phyloP scores from a whole-genome alignment of 1,140 invertebrate genomes.

The Pseudomyrmex dendroicus region DNA sequence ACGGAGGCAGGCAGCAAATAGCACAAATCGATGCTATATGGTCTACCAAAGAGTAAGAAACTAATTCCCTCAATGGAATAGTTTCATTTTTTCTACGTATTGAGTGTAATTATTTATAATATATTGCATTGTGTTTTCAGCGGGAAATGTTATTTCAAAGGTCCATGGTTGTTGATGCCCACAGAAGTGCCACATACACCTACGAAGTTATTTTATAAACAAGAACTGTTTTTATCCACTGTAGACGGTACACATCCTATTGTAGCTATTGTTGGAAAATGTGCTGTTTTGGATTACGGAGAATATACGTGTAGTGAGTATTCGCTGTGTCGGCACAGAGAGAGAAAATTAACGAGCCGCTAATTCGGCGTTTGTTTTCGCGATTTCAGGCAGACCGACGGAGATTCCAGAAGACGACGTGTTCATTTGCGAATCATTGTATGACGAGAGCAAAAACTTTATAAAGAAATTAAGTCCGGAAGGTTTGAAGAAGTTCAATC shows the following conservation, averaged over 20 bases:
- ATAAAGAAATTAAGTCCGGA: slow-evolving; percentile 90
- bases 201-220: slow-evolving; percentile 95
- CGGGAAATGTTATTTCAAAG: slow-evolving; percentile 95
- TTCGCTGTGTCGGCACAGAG: not conserved
- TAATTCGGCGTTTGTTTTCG: no score
- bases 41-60: slow-evolving; percentile 92
- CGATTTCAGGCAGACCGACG: slow-evolving; percentile 92
- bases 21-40: slow-evolving; percentile 98
- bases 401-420: slow-evolving; percentile 97
- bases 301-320: slow-evolving; percentile 95
- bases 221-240: slow-evolving; percentile 96
- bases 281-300: slow-evolving; percentile 94
- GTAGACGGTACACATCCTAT: slow-evolving; percentile 96
- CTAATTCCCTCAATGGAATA: not conserved
- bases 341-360: no score
- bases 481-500: slow-evolving; percentile 93
- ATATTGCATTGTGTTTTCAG: slow-evolving; percentile 84
- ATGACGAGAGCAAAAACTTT: slow-evolving; percentile 94
- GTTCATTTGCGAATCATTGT: slow-evolving; percentile 97
- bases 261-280: slow-evolving; percentile 95
- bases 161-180: slow-evolving; percentile 96
- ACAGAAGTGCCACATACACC: slow-evolving; percentile 92
- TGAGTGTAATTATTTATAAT: not conserved
- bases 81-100: not conserved
- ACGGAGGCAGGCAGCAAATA: slow-evolving; percentile 94